Conservation (phyloP, 2,113 vertebrate species). For the Zingel zingel region DNA sequence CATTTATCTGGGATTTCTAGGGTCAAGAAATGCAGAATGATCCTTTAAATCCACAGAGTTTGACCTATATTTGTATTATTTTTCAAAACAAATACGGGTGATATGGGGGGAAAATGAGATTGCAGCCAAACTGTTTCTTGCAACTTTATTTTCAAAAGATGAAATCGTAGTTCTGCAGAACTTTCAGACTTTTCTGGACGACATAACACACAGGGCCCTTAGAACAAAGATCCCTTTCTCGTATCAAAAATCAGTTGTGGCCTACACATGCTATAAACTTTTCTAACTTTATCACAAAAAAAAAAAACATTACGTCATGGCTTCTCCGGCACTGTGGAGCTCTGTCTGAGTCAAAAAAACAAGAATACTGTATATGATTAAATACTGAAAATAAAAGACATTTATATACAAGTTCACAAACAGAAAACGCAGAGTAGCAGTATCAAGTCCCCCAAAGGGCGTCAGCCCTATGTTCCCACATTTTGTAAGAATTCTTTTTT, state of each 20-base stretch:
- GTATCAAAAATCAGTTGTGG: too few relatives aligned
- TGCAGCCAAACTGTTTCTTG: neutral
- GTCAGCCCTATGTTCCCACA: too few relatives aligned
- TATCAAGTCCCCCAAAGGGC: too few relatives aligned
- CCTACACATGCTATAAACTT: too few relatives aligned
- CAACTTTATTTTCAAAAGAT: neutral
- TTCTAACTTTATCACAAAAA: neutral
- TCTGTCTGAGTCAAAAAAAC: neutral
- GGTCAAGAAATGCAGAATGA: neutral
- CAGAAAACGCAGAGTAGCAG: neutral
- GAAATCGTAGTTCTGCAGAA: neutral
- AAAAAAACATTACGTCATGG: neutral
- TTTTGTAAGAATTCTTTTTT: too few relatives aligned
- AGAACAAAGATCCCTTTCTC: too few relatives aligned
- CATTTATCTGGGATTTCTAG: neutral
- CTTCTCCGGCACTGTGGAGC: neutral
- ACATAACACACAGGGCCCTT: too few relatives aligned
- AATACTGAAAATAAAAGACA: neutral
- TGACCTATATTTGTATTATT: too few relatives aligned
- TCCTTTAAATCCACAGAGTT: neutral
- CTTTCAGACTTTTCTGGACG: too few relatives aligned
- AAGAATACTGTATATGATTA: neutral
- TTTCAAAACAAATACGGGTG: too few relatives aligned
- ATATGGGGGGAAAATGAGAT: too few relatives aligned
- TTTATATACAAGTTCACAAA: neutral